Conservation (phyloP, 2,888 invertebrate genomes). For the Sesamia inferens region DNA sequence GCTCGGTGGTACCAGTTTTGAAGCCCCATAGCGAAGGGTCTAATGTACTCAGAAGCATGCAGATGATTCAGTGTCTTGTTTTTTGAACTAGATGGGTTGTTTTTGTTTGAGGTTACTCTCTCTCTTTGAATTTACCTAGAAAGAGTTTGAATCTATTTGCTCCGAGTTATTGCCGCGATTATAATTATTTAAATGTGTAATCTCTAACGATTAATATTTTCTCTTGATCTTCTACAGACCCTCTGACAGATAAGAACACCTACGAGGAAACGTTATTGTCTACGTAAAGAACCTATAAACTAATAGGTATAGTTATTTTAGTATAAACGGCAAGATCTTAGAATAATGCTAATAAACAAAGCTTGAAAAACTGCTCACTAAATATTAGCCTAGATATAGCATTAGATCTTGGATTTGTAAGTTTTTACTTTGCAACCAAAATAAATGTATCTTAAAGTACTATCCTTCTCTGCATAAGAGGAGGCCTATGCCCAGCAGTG, state of each 20-base stretch:
- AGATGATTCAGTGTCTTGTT: slow-evolving; percentile 38
- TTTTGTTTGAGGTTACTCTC: slow-evolving; percentile 21
- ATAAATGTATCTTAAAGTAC: not conserved
- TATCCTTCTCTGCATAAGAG: too few relatives aligned
- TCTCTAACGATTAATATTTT: not conserved
- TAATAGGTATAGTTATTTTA: not conserved
- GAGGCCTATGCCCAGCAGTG: too few relatives aligned
- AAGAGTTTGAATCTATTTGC: slow-evolving; percentile 10
- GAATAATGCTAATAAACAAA: not conserved
- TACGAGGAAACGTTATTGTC: not conserved
- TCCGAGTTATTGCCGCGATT: not conserved
- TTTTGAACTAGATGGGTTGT: slow-evolving; percentile 10
- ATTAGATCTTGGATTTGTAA: not conserved
- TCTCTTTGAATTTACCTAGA: slow-evolving; percentile 3
- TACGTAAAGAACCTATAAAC: not conserved
- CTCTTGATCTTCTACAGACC: not conserved
- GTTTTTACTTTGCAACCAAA: not conserved
- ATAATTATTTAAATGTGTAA: not conserved
- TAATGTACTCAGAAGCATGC: slow-evolving; percentile 30
- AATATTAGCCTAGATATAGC: not conserved
- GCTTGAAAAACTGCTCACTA: not conserved
- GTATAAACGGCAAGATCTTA: not conserved
- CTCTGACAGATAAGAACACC: not conserved
- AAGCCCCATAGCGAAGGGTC: slow-evolving; percentile 40
- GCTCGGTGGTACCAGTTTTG: slow-evolving; percentile 49